Percentiles rank a stretch among this genome's conserved stretches.
Evolutionary conservation across 2,113 vertebrate genomes (phyloP).

Genomic region (Heptranchias perlo): DNA sequence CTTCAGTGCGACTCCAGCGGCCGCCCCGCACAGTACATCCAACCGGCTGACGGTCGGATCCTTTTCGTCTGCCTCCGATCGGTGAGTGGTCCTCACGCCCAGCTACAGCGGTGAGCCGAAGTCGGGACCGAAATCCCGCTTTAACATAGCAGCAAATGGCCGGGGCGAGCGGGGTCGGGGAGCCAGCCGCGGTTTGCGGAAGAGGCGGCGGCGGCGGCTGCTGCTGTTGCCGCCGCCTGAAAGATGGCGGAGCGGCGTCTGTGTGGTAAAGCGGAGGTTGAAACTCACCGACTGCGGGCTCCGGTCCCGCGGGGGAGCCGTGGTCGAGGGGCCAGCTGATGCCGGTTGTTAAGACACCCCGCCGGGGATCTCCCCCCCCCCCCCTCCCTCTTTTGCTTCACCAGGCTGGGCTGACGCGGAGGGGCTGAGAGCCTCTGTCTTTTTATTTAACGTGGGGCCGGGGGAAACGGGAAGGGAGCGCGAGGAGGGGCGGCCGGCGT

Average conservation of each 20-base stretch:
- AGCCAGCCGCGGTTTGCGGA: background rate
- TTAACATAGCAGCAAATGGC: background rate
- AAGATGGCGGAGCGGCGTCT: slow-evolving; percentile 23
- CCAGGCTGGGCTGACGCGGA: no score
- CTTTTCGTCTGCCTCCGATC: background rate
- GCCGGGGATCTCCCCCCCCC: background rate
- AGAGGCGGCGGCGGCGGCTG: no score
- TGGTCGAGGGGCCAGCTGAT: background rate
- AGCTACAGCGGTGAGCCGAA: background rate
- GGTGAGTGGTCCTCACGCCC: background rate
- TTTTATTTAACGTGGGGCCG: no score
- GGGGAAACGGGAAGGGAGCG: no score
- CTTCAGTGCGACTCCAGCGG: background rate
- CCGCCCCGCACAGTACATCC: background rate
- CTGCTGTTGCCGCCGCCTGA: no score
- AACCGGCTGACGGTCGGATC: background rate
- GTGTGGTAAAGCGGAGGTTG: background rate
- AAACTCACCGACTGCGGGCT: background rate
- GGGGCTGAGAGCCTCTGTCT: no score
- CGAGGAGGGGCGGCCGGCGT: no score
- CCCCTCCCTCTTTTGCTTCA: background rate
- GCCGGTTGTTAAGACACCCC: background rate
- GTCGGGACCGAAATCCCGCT: background rate
- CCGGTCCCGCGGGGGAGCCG: background rate
- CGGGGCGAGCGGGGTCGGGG: background rate